These are phyloP conservation scores for Nothoprocta perdicaria DNA, from an alignment of 2,113 vertebrate genomes.

Conservation along the genomic window DNA sequence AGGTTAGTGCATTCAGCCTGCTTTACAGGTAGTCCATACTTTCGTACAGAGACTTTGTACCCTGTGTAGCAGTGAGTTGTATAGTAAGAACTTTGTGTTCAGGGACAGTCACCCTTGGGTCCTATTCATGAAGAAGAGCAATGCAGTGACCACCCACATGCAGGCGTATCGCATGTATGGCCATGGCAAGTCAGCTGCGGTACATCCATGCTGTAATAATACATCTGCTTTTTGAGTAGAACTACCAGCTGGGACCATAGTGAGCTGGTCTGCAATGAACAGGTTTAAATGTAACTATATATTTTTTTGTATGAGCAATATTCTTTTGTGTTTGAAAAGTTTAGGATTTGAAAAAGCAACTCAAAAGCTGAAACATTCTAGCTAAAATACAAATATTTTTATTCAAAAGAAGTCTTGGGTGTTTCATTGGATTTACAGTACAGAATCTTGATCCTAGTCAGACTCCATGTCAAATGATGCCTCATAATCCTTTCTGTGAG, in stretches of 20 bases:
- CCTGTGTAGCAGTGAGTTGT: not conserved
- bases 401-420: not conserved
- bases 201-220: too few relatives aligned
- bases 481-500: not conserved
- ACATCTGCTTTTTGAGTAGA: not conserved
- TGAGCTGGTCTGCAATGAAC: not conserved
- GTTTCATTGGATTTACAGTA: not conserved
- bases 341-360: not conserved
- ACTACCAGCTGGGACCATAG: not conserved
- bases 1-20: not conserved
- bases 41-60: rapidly evolving
- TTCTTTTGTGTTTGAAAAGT: not conserved
- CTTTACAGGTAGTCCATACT: not conserved
- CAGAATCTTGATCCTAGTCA: not conserved
- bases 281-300: too few relatives aligned
- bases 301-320: not conserved
- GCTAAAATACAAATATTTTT: not conserved
- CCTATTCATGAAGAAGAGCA: not conserved
- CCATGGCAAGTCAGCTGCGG: not conserved
- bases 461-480: not conserved
- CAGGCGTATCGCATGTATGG: rapidly evolving
- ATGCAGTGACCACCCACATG: not conserved
- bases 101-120: rapidly evolving
- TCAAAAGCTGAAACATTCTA: not conserved
- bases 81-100: not conserved